Evolutionary conservation across 2,888 invertebrate species (phyloP).

Genomic region (Homarus gammarus): DNA sequence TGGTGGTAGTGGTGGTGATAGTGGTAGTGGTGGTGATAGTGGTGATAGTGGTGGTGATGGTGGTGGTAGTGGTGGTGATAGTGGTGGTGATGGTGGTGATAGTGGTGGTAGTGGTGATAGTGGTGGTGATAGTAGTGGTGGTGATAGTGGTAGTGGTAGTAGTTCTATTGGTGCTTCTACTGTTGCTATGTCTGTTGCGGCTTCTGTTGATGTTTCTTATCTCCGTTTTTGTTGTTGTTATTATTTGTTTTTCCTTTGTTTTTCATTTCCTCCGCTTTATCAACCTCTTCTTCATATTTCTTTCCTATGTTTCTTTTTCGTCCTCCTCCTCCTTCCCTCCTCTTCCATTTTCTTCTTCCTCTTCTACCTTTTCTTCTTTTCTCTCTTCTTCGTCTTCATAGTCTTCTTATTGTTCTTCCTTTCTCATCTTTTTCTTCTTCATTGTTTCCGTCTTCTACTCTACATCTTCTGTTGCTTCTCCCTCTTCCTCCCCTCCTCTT

Average conservation of each 20-base stretch:
- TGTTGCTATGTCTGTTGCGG: neutral
- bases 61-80: too few relatives aligned
- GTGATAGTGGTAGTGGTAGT: neutral
- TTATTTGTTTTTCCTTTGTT: too few relatives aligned
- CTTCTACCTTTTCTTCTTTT: neutral
- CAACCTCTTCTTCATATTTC: neutral
- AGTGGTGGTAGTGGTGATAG: neutral
- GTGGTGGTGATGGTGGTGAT: neutral
- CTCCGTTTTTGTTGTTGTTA: neutral
- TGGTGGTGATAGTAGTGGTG: neutral
- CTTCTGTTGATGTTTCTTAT: neutral
- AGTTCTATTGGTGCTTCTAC: too few relatives aligned
- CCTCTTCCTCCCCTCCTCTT: neutral
- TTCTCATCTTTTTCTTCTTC: neutral
- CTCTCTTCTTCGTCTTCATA: neutral
- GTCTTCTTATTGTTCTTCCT: neutral
- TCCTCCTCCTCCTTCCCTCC: neutral
- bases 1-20: neutral
- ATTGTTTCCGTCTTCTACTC: neutral
- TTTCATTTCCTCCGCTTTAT: too few relatives aligned
- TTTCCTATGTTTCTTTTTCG: neutral
- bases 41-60: too few relatives aligned
- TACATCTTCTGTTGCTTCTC: neutral
- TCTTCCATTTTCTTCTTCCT: constrained; percentile 11
- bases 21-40: neutral